Evolutionary conservation across 2,888 invertebrate genomes (phyloP), one percentile per base, ranked within the genome.

Genomic region (Dolichopus griseipennis): DNA sequence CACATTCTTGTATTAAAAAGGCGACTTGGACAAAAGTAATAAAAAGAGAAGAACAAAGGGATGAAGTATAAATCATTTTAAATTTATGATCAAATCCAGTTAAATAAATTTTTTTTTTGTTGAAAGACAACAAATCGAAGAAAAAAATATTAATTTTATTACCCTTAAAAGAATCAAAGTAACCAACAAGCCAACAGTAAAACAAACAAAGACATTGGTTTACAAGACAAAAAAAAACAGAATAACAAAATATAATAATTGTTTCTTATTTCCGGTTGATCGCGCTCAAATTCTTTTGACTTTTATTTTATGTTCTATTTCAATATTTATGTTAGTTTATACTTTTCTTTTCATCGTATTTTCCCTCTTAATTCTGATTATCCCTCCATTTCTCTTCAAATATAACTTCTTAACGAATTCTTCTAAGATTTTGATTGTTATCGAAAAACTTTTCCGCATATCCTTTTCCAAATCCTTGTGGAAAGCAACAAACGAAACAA

Each of bases 261-360:
- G 52, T 52, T 52, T 52, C 18, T 52, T 52, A 52, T 52, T 52
- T 52, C 52, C n/a, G 52, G 52, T 52, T 52, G 52, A 52, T 52
- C 52, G 52, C 52, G 6, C 15, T 52, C 18, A 18, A 52, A 52
- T 52, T 52, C 18, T 15, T 52, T 52, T 52, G 52, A 15, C 52
- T 37, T 37, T 7, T 12, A 10, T 37, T n/a, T n/a, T n/a, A 7
- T 37, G 8, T 37, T 10, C 37, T 37, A 37, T 37, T 37, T 37
- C 37, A 37, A 37, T 10, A 37, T 37, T 27, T 27, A 27, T 27
- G 27, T 27, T 27, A 27, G 3, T 27, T 27, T 27, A 4, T 27
- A 5, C 5, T 27, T 27, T 37, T 37, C 37, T 37, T 10, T 37
- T 37, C 37, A n/a, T 37, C 27, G n/a, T n/a, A 37, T 37, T 37